Percentiles rank a stretch among this genome's conserved stretches.
Conservation (phyloP, 2,797 vertebrate genomes). For the Dendrocincla fuliginosa region DNA sequence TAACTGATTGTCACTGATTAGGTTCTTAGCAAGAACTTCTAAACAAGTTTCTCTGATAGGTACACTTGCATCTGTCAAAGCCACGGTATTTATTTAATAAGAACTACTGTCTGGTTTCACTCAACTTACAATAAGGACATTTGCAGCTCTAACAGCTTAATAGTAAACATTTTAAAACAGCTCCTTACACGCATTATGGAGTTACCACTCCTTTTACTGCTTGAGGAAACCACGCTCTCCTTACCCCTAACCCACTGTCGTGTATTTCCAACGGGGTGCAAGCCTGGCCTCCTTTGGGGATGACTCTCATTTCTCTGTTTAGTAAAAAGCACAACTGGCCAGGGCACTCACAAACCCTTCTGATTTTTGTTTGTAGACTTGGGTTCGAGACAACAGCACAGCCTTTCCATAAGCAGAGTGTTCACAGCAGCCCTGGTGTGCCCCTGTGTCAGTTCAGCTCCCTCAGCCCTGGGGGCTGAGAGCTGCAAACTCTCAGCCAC, state of each 20-base stretch:
- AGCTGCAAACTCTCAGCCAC: background rate
- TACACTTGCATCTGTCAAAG: background rate
- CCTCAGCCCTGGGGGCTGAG: background rate
- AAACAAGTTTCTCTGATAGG: background rate
- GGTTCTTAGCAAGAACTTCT: background rate
- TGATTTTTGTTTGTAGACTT: background rate
- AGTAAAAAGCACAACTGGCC: background rate
- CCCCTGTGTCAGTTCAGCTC: background rate
- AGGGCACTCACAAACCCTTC: background rate
- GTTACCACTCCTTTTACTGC: background rate
- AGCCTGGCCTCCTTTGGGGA: background rate
- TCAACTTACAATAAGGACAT: background rate
- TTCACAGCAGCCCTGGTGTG: rapidly evolving
- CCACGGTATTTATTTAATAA: background rate
- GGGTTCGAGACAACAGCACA: background rate
- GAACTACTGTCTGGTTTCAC: background rate
- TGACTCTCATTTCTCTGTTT: background rate
- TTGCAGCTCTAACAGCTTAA: background rate
- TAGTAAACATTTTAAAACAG: background rate
- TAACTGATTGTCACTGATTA: background rate
- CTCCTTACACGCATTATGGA: background rate
- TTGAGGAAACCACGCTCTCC: background rate
- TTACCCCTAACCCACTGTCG: background rate
- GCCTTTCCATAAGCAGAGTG: background rate
- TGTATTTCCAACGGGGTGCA: background rate